phyloP scores from a whole-genome alignment of 37 sponge, comb jelly and placozoan species.

The Ephydatia muelleri region DNA sequence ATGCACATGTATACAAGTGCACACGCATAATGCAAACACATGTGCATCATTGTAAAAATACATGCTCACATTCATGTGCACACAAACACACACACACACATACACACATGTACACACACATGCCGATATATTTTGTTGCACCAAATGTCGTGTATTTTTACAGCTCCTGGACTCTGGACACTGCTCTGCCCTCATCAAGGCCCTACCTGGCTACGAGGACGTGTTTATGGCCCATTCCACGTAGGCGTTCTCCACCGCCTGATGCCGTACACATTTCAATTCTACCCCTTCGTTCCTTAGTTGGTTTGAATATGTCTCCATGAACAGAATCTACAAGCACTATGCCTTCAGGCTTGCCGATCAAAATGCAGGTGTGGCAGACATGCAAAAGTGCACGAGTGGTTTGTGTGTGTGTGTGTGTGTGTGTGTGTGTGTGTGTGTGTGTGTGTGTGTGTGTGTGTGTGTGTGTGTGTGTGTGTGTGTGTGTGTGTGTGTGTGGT shows the following conservation, averaged over 20 bases:
- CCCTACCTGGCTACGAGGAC: conserved; percentile 63
- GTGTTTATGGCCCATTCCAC: conserved; percentile 51
- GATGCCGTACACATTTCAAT: not conserved
- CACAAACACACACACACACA: too few species aligned
- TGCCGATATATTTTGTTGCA: too few species aligned
- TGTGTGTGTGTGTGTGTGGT: not conserved
- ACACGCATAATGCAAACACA: too few species aligned
- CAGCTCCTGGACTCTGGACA: not conserved
- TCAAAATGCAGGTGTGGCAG: not conserved
- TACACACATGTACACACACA: too few species aligned
- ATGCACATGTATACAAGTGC: too few species aligned
- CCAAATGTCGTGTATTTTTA: not conserved
- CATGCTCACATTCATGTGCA: too few species aligned
- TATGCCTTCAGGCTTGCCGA: conserved; percentile 41
- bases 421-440: not conserved
- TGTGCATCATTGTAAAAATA: too few species aligned
- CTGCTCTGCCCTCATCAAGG: conserved; percentile 71
- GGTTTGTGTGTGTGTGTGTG: not conserved
- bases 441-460: too few species aligned
- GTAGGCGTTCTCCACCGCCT: not conserved
- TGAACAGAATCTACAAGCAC: conserved; percentile 67
- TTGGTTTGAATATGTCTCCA: conserved; percentile 55
- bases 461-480: too few species aligned
- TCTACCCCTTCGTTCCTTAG: not conserved
- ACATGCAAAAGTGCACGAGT: not conserved